A percentile compares a stretch with the other conserved stretches of the same genome.
Conservation (phyloP, 2,888 invertebrate species). For the Lacanobia wlatinum region DNA sequence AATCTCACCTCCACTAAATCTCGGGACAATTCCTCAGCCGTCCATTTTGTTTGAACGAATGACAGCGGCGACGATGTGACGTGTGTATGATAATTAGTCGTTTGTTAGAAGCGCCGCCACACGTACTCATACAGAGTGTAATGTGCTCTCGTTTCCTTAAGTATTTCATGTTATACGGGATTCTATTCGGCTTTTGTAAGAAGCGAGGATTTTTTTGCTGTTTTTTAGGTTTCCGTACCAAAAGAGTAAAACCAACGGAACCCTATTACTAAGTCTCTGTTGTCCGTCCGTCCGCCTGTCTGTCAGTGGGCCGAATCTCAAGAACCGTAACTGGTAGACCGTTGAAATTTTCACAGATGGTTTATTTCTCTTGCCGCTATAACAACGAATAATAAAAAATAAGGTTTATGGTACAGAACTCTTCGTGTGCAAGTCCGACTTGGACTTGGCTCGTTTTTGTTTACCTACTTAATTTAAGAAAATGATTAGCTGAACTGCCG, state of each 20-base stretch:
- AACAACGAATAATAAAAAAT: not conserved
- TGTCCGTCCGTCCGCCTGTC: too few relatives aligned
- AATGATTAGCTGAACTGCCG: too few relatives aligned
- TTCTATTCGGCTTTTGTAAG: slow-evolving; percentile 19
- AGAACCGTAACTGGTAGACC: too few relatives aligned
- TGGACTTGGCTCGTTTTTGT: too few relatives aligned
- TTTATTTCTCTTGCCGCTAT: too few relatives aligned
- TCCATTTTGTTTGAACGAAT: slow-evolving; percentile 81
- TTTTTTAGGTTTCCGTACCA: not conserved
- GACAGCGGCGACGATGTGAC: slow-evolving; percentile 72
- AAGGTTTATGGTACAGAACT: too few relatives aligned
- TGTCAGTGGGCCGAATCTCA: too few relatives aligned
- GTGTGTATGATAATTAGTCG: slow-evolving; percentile 72
- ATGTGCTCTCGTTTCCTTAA: slow-evolving; percentile 62
- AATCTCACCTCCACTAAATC: slow-evolving; percentile 30
- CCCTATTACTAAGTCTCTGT: too few relatives aligned
- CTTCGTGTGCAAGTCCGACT: too few relatives aligned
- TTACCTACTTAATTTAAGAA: too few relatives aligned
- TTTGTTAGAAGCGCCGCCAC: slow-evolving; percentile 62
- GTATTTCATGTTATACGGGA: slow-evolving; percentile 46
- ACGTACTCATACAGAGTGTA: slow-evolving; percentile 38
- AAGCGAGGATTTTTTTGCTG: not conserved
- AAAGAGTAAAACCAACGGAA: too few relatives aligned
- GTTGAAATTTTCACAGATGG: too few relatives aligned
- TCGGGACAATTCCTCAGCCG: slow-evolving; percentile 55